Base-by-base conservation (phyloP, 2,797 vertebrate genomes). In the Sternotherus odoratus region DNA sequence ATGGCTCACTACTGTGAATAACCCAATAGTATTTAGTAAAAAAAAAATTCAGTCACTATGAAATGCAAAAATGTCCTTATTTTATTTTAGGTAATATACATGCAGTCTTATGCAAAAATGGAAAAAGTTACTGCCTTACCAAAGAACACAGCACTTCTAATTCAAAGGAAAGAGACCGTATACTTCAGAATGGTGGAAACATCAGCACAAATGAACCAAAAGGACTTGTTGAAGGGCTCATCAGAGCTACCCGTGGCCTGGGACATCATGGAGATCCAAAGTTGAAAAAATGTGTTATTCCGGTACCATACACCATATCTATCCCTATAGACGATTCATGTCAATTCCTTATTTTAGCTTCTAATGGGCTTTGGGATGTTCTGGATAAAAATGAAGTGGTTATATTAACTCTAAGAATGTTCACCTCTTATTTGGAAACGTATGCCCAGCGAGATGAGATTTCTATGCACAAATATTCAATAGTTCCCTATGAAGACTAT, bases 281-380 rank as follows among this genome's bases (percentile, higher is more conserved):
- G 75, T 82, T 98, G 79, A 98, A 97, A 92, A 95, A 79, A 80
- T 94, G 82, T 24, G 50, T 98, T 80, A 98, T 97, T 87, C 96
- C 97, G 46, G 96, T 88, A 93, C 97, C 95, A 78, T 83, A 95
- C 51, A 97, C 93, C 2, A 11, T 97, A 13, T 97, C 98, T 82
- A 79, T 98, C 33, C 96, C 95, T 79, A 95, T 95, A 2, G 95
- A 96, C 60, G 89, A 96, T 8, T 96, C 97, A 17, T 96, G 97
- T 49, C 96, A 97, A 92, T 96, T 98, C 85, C 95, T 98, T 82
- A 94, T 98, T 94, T 92, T 98, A 88, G 97, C 97, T 89, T 98
- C 98, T 33, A 95, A 96, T 3, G 96, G 97, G 50, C 96, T 98
- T 75, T 98, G 98, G 97, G 97, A 97, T 39, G 97, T 96, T 86